Evolutionary conservation across 2,113 vertebrate species (phyloP).

Genomic region (Petrocephalus microphthalmus): DNA sequence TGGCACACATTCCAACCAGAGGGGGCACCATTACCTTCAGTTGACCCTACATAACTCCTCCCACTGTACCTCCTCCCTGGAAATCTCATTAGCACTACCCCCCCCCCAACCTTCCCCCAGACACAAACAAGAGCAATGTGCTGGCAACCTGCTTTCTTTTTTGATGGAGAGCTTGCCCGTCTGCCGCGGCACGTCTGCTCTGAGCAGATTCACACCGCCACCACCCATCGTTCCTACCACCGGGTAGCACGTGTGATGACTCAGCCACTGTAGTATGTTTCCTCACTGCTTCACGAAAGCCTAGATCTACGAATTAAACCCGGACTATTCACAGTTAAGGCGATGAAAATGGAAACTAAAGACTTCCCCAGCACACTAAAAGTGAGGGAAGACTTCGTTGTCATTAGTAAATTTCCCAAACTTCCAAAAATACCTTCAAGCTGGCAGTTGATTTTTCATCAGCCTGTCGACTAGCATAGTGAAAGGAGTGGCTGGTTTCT

Average conservation of each 20-base stretch:
- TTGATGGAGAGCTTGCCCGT: not conserved
- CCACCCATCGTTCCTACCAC: not conserved
- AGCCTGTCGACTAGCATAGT: conserved; percentile 50
- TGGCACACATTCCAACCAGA: conserved; percentile 62
- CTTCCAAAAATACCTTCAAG: conserved; percentile 47
- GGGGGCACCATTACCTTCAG: conserved; percentile 61
- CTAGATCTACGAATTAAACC: conserved; percentile 32
- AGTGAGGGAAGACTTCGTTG: conserved; percentile 41
- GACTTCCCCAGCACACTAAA: not conserved
- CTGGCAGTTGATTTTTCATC: conserved; percentile 62
- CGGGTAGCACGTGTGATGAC: not conserved
- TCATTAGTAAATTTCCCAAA: conserved; percentile 51
- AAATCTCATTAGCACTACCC: conserved; percentile 49
- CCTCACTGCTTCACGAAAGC: conserved; percentile 29
- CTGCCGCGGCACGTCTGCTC: conserved; percentile 1
- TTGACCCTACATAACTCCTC: conserved; percentile 22
- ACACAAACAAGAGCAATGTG: conserved; percentile 10
- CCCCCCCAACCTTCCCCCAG: not conserved
- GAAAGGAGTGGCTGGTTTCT: conserved; percentile 38
- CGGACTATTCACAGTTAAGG: conserved; percentile 17
- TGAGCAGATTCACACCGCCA: not conserved
- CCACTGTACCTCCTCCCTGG: conserved; percentile 46
- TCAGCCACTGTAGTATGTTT: not conserved
- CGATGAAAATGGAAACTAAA: not conserved
- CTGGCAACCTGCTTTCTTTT: conserved; percentile 5